Base-by-base conservation (phyloP, 2,888 invertebrate genomes). In the Sinhomidia bicolor region DNA sequence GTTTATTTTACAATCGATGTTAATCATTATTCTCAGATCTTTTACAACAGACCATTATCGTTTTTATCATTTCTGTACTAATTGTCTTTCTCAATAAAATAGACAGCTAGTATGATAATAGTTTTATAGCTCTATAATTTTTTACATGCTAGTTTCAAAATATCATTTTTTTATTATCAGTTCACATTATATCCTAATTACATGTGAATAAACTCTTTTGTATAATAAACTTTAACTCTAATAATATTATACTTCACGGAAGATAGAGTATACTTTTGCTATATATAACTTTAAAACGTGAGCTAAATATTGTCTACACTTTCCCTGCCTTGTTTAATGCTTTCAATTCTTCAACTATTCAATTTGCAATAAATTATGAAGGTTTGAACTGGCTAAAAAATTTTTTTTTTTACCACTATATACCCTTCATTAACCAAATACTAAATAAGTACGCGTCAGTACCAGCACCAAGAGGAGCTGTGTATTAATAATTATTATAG, bases 221-320 rank as follows among this genome's bases (percentile, higher is more conserved):
- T 60, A 57, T 57, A 57, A 6, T n/a, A 36, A 36, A 36, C 36
- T 5, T 3, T 36, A 36, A 7, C 36, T 36, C 7, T 36, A 36
- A 5, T 36, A 36, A 17, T 36, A 36, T 5, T 36, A 36, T 36
- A 36, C 36, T 36, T 36, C 36, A 36, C 65, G 29, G 32, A 29
- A 36, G 65, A 29, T 65, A 47, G 1, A 47, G n/a, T n/a, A n/a
- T n/a, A n/a, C n/a, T 20, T 60, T 60, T 60, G 10, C 20, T 60
- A 17, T 9, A n/a, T 60, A 23, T 4, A 32, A 14, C 6, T 36
- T 36, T 17, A 5, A 4, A 23, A 26, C 2, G n/a, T 62, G 54
- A 54, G 54, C 54, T 62, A 29, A n/a, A 17, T 68, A 68, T 68
- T 68, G 65, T 68, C 65, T 68, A 68, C 32, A 68, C 36, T 32